Conservation (phyloP, 1,140 invertebrate species). For the Sycophaga agraensis region DNA sequence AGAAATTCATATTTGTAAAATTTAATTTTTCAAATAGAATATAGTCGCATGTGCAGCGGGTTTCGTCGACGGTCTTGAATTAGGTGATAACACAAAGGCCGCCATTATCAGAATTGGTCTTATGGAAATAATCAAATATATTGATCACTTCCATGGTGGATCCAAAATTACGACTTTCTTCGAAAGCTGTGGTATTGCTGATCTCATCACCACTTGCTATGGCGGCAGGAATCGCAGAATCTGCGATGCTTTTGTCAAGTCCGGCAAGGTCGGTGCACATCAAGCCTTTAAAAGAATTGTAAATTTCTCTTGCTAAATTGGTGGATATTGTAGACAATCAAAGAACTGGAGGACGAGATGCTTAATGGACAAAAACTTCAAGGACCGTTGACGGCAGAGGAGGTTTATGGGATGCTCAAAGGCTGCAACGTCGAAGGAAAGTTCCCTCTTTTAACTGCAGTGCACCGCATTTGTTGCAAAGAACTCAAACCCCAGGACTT, state of each 20-base stretch:
- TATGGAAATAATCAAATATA: constrained; percentile 77
- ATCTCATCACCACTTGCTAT: constrained; percentile 86
- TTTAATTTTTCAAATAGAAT: constrained; percentile 67
- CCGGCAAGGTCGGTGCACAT: constrained; percentile 71
- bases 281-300: too few relatives aligned
- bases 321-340: constrained; percentile 61
- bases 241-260: constrained; percentile 75
- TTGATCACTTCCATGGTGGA: constrained; percentile 64
- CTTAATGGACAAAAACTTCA: constrained; percentile 84
- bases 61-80: constrained; percentile 76
- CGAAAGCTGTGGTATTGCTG: constrained; percentile 84
- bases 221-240: constrained; percentile 78
- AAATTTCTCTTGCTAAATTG: too few relatives aligned
- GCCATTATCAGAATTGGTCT: constrained; percentile 81
- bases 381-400: constrained; percentile 80
- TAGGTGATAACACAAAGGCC: constrained; percentile 86
- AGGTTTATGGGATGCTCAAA: constrained; percentile 73
- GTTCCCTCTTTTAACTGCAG: constrained; percentile 76
- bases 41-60: constrained; percentile 83
- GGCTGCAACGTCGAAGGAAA: constrained; percentile 65
- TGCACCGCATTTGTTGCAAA: constrained; percentile 73
- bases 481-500: constrained; percentile 66
- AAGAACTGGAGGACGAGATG: constrained; percentile 74
- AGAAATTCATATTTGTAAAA: too few relatives aligned
- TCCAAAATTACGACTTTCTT: constrained; percentile 75